Evolutionary conservation across 2,797 vertebrate species (phyloP).

Genomic region (Sebastes itinus): DNA sequence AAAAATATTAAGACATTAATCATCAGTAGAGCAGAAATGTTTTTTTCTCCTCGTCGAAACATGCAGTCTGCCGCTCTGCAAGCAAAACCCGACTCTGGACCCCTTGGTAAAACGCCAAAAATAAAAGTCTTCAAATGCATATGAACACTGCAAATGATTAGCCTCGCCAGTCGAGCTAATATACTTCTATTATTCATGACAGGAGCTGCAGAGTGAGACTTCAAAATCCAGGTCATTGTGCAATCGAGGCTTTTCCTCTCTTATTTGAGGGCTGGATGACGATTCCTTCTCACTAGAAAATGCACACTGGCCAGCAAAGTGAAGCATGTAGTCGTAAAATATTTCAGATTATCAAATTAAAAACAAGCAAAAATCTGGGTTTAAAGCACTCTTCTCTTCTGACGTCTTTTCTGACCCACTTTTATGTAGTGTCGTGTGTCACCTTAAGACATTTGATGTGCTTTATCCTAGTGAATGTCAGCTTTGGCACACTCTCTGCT

Average conservation of each 20-base stretch:
- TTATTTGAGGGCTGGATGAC: constrained; percentile 26
- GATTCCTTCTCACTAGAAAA: constrained; percentile 44
- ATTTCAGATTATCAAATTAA: not conserved
- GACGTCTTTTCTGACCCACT: not conserved
- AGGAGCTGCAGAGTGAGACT: constrained; percentile 35
- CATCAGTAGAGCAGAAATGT: constrained; percentile 65
- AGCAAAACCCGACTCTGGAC: constrained; percentile 75
- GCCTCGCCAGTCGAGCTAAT: constrained; percentile 19
- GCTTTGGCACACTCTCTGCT: constrained; percentile 64
- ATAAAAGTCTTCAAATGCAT: constrained; percentile 43
- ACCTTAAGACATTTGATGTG: constrained; percentile 62
- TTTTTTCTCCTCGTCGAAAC: constrained; percentile 66
- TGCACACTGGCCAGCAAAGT: constrained; percentile 17
- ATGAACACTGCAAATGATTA: constrained; percentile 72
- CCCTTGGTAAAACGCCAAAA: constrained; percentile 58
- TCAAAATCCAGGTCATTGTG: constrained; percentile 36
- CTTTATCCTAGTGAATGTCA: constrained; percentile 61
- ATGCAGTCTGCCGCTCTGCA: constrained; percentile 86
- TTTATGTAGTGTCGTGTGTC: constrained; percentile 8
- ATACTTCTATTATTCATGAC: constrained; percentile 26
- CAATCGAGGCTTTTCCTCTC: constrained; percentile 1
- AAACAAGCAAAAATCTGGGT: not conserved
- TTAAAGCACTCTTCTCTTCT: constrained; percentile 29
- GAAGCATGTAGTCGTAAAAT: constrained; percentile 25
- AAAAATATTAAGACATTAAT: constrained; percentile 78